Conservation (phyloP, 2,797 vertebrate species). For the Champsocephalus esox region DNA sequence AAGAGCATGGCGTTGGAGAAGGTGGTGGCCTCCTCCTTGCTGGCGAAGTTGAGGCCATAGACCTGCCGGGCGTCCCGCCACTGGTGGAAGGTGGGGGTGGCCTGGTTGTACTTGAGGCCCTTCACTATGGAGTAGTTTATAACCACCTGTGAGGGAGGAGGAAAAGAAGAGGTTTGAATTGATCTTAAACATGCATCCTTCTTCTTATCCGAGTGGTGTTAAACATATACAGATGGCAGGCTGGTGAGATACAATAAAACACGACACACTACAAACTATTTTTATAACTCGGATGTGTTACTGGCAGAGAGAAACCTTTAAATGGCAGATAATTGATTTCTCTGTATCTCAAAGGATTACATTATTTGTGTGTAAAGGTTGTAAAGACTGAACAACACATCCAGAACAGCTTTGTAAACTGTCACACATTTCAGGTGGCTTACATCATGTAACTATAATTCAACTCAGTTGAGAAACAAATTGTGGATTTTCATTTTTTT, state of each 20-base stretch:
- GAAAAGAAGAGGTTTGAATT: background rate
- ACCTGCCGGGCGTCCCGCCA: conserved; percentile 97
- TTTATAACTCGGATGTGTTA: conserved; percentile 6
- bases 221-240: conserved; percentile 11
- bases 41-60: conserved; percentile 97
- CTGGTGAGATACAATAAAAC: conserved; percentile 17
- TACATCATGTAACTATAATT: background rate
- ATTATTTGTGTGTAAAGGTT: background rate
- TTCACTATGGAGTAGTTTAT: conserved; percentile 99
- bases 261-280: background rate
- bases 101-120: conserved; percentile 99
- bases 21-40: conserved; percentile 97
- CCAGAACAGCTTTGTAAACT: background rate
- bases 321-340: conserved; percentile 5
- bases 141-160: conserved; percentile 87
- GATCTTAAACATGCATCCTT: background rate
- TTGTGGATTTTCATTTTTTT: background rate
- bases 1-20: conserved; percentile 99
- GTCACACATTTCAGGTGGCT: background rate
- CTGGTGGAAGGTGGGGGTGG: conserved; percentile 97
- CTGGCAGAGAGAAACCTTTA: conserved; percentile 8
- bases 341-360: background rate
- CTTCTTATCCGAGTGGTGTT: conserved; percentile 5
- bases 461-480: background rate
- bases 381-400: conserved; percentile 10